Conservation (phyloP, 1,140 invertebrate genomes). For the Anastatus disparis region DNA sequence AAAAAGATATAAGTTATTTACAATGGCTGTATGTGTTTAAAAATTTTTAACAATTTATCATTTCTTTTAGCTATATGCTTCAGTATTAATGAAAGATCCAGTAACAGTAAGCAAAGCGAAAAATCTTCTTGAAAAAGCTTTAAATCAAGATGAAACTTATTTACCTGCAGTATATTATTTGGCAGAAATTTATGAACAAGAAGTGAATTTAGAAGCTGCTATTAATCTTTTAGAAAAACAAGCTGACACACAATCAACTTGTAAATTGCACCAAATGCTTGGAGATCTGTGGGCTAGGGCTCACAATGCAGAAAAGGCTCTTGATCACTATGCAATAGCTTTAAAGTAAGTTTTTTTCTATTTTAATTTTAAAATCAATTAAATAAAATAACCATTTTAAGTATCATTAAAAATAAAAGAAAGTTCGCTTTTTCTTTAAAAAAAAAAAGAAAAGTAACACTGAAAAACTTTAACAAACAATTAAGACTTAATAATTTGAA, state of each 20-base stretch:
- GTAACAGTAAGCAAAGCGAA: slow-evolving; percentile 73
- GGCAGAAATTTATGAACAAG: slow-evolving; percentile 73
- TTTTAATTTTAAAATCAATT: too few species aligned
- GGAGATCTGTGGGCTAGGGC: slow-evolving; percentile 72
- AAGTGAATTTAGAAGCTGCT: slow-evolving; percentile 71
- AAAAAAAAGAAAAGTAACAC: too few species aligned
- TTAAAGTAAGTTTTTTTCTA: slow-evolving; percentile 70
- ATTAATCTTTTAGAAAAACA: slow-evolving; percentile 72
- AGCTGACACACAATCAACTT: slow-evolving; percentile 72
- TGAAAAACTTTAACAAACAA: too few species aligned
- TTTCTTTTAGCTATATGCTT: slow-evolving; percentile 74
- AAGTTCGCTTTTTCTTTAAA: too few species aligned
- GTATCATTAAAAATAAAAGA: too few species aligned
- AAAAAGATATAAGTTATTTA: neutral
- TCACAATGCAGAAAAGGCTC: slow-evolving; percentile 76
- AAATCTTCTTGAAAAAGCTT: slow-evolving; percentile 76
- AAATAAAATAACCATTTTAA: too few species aligned
- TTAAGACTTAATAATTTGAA: too few species aligned
- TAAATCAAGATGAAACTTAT: slow-evolving; percentile 73
- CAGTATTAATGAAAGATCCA: slow-evolving; percentile 77
- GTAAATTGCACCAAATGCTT: slow-evolving; percentile 76
- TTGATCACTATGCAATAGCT: slow-evolving; percentile 78
- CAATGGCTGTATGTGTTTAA: neutral
- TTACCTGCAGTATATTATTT: slow-evolving; percentile 77
- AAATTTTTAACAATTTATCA: slow-evolving; percentile 1